Evolutionary conservation across 2,113 vertebrate species (phyloP).

Genomic region (Philantomba maxwellii): DNA sequence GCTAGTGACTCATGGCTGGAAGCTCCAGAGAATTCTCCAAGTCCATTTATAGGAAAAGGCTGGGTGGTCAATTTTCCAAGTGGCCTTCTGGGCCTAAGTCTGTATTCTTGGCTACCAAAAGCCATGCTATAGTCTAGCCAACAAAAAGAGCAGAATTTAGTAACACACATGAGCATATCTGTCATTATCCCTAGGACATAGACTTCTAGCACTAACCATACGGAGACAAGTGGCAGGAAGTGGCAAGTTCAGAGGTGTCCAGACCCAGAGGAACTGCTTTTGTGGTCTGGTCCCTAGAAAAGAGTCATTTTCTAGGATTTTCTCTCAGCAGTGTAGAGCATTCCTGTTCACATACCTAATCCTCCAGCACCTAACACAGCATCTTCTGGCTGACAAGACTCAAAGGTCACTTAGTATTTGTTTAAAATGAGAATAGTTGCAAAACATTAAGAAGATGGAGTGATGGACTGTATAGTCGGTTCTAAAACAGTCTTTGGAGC

Average conservation of each 20-base stretch:
- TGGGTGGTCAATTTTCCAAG: neutral
- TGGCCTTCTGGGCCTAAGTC: neutral
- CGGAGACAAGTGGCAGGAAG: neutral
- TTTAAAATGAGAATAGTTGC: neutral
- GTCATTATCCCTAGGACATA: neutral
- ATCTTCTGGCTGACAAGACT: neutral
- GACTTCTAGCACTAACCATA: neutral
- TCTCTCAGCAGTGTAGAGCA: neutral
- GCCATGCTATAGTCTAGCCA: neutral
- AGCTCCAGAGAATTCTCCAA: neutral
- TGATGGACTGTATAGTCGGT: neutral
- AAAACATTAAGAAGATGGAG: neutral
- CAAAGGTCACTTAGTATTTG: neutral
- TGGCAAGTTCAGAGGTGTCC: neutral
- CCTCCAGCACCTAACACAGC: neutral
- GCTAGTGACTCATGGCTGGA: neutral
- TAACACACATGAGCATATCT: neutral
- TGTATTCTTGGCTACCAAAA: neutral
- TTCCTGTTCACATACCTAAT: neutral
- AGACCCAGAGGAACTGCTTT: neutral
- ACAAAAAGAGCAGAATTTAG: neutral
- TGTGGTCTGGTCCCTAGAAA: neutral
- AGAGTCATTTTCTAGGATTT: neutral
- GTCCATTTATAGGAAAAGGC: conserved; percentile 5
- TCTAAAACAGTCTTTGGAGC: neutral